These are phyloP conservation scores for Willowsia nigromaculata DNA, from an alignment of 2,888 invertebrate species.

Conservation along the genomic window DNA sequence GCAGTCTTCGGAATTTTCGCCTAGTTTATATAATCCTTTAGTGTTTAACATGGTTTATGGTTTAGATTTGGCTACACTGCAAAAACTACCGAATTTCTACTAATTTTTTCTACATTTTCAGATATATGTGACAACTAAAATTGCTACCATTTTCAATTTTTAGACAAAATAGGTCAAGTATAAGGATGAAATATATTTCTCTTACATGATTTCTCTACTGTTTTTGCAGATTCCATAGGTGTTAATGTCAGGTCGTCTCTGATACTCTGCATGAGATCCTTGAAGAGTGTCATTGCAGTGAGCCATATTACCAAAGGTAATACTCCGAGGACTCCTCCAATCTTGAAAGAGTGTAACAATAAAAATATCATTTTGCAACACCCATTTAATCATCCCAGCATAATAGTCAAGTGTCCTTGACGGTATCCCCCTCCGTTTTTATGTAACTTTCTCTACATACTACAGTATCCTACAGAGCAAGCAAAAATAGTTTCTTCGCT, in stretches of 20 bases:
- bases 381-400: not conserved
- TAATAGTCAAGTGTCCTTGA: too few relatives aligned
- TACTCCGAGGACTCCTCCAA: slow-evolving; percentile 73
- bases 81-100: too few relatives aligned
- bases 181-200: not conserved
- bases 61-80: too few relatives aligned
- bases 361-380: not conserved
- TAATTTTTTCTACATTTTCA: too few relatives aligned
- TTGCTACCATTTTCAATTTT: too few relatives aligned
- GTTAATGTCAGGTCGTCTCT: slow-evolving; percentile 69
- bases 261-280: slow-evolving; percentile 74
- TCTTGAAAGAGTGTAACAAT: slow-evolving; percentile 41
- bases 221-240: slow-evolving; percentile 74
- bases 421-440: not conserved
- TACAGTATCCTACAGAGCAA: not conserved
- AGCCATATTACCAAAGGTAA: slow-evolving; percentile 73
- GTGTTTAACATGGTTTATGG: too few relatives aligned
- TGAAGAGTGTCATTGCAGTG: slow-evolving; percentile 74
- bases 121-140: too few relatives aligned
- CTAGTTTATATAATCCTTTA: too few relatives aligned
- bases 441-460: not conserved
- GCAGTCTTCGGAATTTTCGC: too few relatives aligned
- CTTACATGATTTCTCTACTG: slow-evolving; percentile 75
- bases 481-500: not conserved
- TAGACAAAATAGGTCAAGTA: not conserved